Base-by-base conservation (phyloP, 2,888 invertebrate genomes). In the Hyalella azteca region DNA sequence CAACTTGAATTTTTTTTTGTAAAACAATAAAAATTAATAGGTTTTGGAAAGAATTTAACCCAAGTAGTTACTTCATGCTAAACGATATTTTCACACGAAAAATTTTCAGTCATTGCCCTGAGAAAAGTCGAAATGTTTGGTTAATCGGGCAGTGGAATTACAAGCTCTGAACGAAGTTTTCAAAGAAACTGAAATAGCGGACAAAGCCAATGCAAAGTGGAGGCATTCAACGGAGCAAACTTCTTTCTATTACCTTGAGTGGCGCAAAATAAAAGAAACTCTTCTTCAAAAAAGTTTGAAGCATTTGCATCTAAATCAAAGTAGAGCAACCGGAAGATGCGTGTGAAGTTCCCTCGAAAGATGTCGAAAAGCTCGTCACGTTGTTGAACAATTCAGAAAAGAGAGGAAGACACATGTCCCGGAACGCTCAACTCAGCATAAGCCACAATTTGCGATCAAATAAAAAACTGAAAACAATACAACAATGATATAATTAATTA, bases 161-260 rank as follows among this genome's bases (percentile, higher is more conserved):
- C 66, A 29, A 66, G 66, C 66, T 29, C 36, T 29, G 66, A 5
- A 36, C 19, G 36, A 66, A 32, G 66, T 66, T 36, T 66, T 19
- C 15, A 22, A 66, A 66, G 66, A 15, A 66, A 66, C 66, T 29
- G 36, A 66, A 66, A 36, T 22, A 29, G n/a, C 66, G 66, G 66
- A 66, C 66, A 66, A 66, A 66, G 66, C 66, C 66, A 66, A 66
- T 66, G 66, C 66, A 66, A 66, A 66, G 66, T 66, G 66, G 66
- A 36, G 66, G 66, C 66, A 66, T 36, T 29, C 66, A 66, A 66
- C 66, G 29, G 66, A 66, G 29, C 66, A 13, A 66, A 66, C 66
- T 66, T 66, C 29, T 66, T 66, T 66, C 66, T 66, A 66, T 66
- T 66, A 66, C 66, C 66, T 15, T 36, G 66, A 66, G 66, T 66